Base-by-base conservation (phyloP, 2,888 invertebrate genomes). In the Melieria crassipennis region DNA sequence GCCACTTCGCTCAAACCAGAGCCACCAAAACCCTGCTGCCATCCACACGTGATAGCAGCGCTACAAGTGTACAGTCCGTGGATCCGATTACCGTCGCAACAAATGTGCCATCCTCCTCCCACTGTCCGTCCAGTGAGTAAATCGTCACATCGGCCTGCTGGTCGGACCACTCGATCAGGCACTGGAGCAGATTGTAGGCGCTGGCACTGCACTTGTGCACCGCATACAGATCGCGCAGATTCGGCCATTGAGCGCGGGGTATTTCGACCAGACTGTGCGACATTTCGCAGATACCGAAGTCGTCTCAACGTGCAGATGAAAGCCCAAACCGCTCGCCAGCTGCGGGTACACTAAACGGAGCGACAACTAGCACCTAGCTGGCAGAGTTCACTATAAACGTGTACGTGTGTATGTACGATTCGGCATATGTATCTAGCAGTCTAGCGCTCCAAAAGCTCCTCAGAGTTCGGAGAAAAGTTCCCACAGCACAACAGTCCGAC, bases 91-190 rank as follows among this genome's bases (percentile, higher is more conserved):
- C 85, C 57, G 76, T 58, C 6, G 84, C 72, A n/a, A 86, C 2
- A 76, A 81, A 86, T 4, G 84, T 85, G 48, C 86, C 86, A 76
- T 86, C 85, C 3, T 48, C 72, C 45, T 74, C 60, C 85, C 86
- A 86, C 63, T 83, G 79, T 2, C 77, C 82, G 56, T 86, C 83
- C 0, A 86, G 74, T 1, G 85, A 79, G 47, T 77, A 82, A n/a
- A 80, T 75, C 4, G 76, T 75, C 0, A 79, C 48, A 43, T 78
- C 52, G 1, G 79, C 46, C 3, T 77, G 62, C 0, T 80, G 77
- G 4, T 81, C 75, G 7, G 74, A 58, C 83, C 84, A 84, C 16
- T 79, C 73, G 4, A 83, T 79, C 57, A 77, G 81, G 58, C 77
- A 82, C 43, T 79, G 78, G 7, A 85, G 73, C 30, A 77, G 58